Conservation (phyloP, 1,140 invertebrate genomes). For the Schlechtendalia chinensis region DNA sequence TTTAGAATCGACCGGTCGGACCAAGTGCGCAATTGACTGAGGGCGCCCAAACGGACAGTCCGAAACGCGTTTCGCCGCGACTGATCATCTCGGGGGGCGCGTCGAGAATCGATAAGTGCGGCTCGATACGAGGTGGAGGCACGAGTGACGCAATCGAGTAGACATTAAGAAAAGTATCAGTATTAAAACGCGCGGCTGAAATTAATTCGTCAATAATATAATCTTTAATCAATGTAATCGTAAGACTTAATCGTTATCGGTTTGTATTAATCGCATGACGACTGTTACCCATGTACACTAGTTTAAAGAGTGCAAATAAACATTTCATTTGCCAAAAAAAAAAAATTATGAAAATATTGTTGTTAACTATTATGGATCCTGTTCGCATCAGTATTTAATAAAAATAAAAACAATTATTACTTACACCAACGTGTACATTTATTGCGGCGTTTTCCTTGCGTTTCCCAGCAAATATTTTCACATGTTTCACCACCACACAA, state of each 20-base stretch:
- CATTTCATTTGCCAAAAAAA: constrained; percentile 16
- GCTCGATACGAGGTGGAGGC: no score
- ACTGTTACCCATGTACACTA: constrained; percentile 41
- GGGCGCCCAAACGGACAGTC: no score
- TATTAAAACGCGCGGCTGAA: constrained; percentile 42
- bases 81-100: no score
- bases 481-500: background rate
- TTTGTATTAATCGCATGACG: constrained; percentile 39
- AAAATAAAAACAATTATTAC: constrained; percentile 14
- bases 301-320: constrained; percentile 38
- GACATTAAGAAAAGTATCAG: constrained; percentile 31
- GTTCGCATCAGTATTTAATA: constrained; percentile 27
- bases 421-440: background rate
- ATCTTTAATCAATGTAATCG: constrained; percentile 25
- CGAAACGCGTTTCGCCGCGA: no score
- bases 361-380: constrained; percentile 32
- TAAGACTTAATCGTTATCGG: constrained; percentile 28
- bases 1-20: no score
- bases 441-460: background rate
- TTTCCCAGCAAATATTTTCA: no score
- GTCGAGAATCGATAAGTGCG: no score
- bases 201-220: constrained; percentile 42
- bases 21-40: no score
- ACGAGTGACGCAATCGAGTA: background rate
- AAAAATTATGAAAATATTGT: no score